Base-by-base conservation (phyloP, 1,140 invertebrate species). In the Orchesella cincta region DNA sequence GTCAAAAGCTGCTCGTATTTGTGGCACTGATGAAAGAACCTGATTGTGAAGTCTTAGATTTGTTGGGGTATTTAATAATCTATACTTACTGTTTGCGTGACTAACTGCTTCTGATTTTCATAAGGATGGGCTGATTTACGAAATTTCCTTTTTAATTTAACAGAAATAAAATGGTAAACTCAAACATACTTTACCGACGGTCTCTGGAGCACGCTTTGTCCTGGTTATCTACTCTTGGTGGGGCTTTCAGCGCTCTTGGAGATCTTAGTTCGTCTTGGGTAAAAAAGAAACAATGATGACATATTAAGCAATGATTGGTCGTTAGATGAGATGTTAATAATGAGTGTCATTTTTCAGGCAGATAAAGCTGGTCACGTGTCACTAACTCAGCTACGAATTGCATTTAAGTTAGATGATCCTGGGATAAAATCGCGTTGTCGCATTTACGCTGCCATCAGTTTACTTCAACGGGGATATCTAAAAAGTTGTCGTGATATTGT, bases 221-320 rank as follows among this genome's bases (percentile, higher is more conserved):
- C 1, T 97, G 95, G 94, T 87, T 98, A 1, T 98, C 95, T n/a
- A 98, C 96, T 0, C 87, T 98, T 18, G 96, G 96, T 70, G 96
- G 96, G 57, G 96, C 93, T 3, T 98, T 94, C 86, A 98, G 96
- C 28, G 92, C 95, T 12, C 87, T 98, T 67, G 96, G 96, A 23
- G 96, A 98, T 84, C 89, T 93, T 80, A 92, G 92, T 86, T 83
- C 86, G 72, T 85, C 91, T 83, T 96, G 91, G 88, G 93, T 94
- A 90, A 90, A 91, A 14, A 12, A 20, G 39, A 23, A n/a, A n/a
- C n/a, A n/a, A n/a, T n/a, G n/a, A n/a, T n/a, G n/a, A n/a, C n/a
- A n/a, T n/a, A n/a, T n/a, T 64, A 64, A 64, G 5, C 23, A 64
- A 23, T 64, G 5, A 31, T 64, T 23, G n/a, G 57, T 8, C 8